These are phyloP conservation scores for Cotesia chilonis DNA, from an alignment of 1,140 invertebrate genomes.

Conservation along the genomic window DNA sequence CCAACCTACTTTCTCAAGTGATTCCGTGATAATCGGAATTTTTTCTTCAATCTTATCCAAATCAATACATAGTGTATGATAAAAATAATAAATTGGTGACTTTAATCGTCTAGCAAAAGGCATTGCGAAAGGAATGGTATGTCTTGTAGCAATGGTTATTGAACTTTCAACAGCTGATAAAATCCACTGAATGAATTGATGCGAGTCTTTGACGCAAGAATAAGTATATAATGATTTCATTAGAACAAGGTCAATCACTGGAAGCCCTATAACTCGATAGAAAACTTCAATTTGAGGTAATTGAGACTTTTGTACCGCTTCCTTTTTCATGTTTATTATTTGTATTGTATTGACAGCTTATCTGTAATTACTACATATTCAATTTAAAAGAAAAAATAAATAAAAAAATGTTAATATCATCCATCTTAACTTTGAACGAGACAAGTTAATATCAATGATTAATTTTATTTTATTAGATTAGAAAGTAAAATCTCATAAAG, in stretches of 20 bases:
- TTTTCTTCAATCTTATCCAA: constrained; percentile 74
- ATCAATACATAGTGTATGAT: constrained; percentile 72
- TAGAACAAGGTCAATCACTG: constrained; percentile 67
- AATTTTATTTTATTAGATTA: no score
- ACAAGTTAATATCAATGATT: no score
- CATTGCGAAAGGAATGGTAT: constrained; percentile 64
- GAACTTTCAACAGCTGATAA: constrained; percentile 74
- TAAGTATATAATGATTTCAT: constrained; percentile 68
- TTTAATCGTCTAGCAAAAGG: constrained; percentile 70
- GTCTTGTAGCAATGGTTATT: constrained; percentile 69
- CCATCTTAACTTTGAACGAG: no score
- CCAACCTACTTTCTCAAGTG: constrained; percentile 71
- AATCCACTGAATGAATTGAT: constrained; percentile 72
- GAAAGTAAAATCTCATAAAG: no score
- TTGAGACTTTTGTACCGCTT: constrained; percentile 35
- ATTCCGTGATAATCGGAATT: constrained; percentile 74
- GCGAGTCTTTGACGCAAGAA: constrained; percentile 66
- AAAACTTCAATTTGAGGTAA: constrained; percentile 68
- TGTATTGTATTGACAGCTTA: no score
- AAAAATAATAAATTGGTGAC: constrained; percentile 72
- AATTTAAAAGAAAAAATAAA: no score
- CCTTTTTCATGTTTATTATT: constrained; percentile 16
- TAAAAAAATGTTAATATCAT: no score
- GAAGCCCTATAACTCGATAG: constrained; percentile 67
- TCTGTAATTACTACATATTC: no score